These are phyloP conservation scores for Pachypeltis micranthus DNA, from an alignment of 1,140 invertebrate species.

Conservation along the genomic window DNA sequence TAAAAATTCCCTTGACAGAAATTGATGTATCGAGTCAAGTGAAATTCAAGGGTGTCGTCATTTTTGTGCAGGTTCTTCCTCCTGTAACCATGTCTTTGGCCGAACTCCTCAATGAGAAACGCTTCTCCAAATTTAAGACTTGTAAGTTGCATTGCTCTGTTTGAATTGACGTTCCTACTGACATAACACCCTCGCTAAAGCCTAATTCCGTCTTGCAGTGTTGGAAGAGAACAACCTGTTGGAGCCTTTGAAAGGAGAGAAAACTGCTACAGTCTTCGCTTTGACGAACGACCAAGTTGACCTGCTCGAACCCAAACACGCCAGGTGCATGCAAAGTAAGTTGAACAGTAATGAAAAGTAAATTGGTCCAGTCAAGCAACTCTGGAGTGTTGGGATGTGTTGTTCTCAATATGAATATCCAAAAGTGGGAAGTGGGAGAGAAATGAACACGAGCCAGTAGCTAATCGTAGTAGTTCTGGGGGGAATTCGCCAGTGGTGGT, in stretches of 20 bases:
- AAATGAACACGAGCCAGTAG: too few species aligned
- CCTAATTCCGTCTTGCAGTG: constrained; percentile 30
- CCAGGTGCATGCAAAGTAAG: constrained; percentile 26
- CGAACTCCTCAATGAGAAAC: constrained; percentile 37
- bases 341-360: too few species aligned
- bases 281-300: constrained; percentile 39
- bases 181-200: not conserved
- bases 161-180: not conserved
- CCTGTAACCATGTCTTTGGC: constrained; percentile 38
- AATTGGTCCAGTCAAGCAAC: too few species aligned
- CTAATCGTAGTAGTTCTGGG: too few species aligned
- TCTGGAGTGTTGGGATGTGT: too few species aligned
- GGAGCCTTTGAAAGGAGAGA: constrained; percentile 34
- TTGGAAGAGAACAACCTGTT: constrained; percentile 34
- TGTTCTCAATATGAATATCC: too few species aligned
- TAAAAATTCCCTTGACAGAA: too few species aligned
- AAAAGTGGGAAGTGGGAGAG: too few species aligned
- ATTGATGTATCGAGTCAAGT: too few species aligned
- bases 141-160: too few species aligned
- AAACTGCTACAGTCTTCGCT: constrained; percentile 42
- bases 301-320: constrained; percentile 31
- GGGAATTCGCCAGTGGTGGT: too few species aligned
- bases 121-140: constrained; percentile 39
- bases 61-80: constrained; percentile 30
- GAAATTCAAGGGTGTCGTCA: too few species aligned